These are phyloP conservation scores for Serilophus lunatus DNA, from an alignment of 2,113 vertebrate genomes.

Conservation along the genomic window DNA sequence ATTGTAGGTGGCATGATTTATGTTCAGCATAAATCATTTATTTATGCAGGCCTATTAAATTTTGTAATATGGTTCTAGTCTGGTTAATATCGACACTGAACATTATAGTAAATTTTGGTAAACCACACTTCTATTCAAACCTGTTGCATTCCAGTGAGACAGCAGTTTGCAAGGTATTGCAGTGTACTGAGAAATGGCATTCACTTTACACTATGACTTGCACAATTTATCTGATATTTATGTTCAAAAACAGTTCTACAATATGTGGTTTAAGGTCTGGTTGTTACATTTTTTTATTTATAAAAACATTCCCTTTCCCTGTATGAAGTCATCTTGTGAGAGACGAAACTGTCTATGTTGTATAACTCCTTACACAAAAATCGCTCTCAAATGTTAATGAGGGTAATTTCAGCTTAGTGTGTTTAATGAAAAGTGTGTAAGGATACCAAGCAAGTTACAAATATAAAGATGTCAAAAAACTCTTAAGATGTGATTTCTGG, in stretches of 20 bases:
- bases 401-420: neutral
- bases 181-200: neutral
- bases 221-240: neutral
- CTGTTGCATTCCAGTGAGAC: neutral
- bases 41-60: neutral
- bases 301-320: neutral
- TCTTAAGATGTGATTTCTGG: neutral
- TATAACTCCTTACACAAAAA: neutral
- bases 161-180: neutral
- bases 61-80: neutral
- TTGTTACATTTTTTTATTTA: neutral
- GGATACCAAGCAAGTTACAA: neutral
- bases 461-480: neutral
- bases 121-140: neutral
- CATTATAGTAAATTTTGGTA: neutral
- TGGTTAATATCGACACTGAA: neutral
- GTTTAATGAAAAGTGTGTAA: neutral
- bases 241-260: neutral
- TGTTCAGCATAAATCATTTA: neutral
- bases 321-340: neutral
- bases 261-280: neutral
- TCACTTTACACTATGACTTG: neutral
- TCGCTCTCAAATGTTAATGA: neutral
- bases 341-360: neutral
- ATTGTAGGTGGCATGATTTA: neutral